Percentiles rank a stretch among this genome's conserved stretches.
phyloP scores from a whole-genome alignment of 2,888 invertebrate species.

The Oligia latruncula region DNA sequence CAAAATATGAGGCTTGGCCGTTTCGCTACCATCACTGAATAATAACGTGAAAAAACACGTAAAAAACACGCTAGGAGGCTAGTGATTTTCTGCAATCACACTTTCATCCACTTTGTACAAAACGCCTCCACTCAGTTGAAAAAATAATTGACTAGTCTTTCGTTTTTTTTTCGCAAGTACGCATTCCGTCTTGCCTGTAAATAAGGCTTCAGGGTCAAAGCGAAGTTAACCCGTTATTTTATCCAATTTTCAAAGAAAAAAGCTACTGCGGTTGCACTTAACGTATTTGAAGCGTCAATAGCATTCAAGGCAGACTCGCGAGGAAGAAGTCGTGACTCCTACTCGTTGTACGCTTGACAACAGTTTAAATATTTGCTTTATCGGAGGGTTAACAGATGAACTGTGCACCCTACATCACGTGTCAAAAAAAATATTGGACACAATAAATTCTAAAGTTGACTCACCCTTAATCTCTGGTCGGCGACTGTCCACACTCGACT shows the following conservation, averaged over 20 bases:
- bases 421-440: background rate
- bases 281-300: background rate
- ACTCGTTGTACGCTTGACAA: background rate
- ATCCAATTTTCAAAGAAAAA: constrained; percentile 22
- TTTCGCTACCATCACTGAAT: too few relatives aligned
- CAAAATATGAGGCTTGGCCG: too few relatives aligned
- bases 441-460: constrained; percentile 71
- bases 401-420: background rate
- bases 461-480: constrained; percentile 97
- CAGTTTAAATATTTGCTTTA: background rate
- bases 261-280: background rate
- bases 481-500: constrained; percentile 98
- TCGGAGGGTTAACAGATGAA: background rate
- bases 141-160: constrained; percentile 16
- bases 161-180: constrained; percentile 21
- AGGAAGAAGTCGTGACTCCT: background rate
- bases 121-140: constrained; percentile 29
- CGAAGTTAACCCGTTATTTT: constrained; percentile 1
- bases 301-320: background rate
- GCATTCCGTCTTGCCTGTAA: background rate
- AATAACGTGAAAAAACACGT: background rate
- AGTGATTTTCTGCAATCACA: constrained; percentile 16
- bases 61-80: background rate
- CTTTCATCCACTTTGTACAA: constrained; percentile 20
- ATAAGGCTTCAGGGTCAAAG: constrained; percentile 11